A percentile compares a stretch with the other conserved stretches of the same genome.
These are phyloP conservation scores for Drosophila prostipennis DNA, from an alignment of 2,888 invertebrate genomes.

Conservation along the genomic window DNA sequence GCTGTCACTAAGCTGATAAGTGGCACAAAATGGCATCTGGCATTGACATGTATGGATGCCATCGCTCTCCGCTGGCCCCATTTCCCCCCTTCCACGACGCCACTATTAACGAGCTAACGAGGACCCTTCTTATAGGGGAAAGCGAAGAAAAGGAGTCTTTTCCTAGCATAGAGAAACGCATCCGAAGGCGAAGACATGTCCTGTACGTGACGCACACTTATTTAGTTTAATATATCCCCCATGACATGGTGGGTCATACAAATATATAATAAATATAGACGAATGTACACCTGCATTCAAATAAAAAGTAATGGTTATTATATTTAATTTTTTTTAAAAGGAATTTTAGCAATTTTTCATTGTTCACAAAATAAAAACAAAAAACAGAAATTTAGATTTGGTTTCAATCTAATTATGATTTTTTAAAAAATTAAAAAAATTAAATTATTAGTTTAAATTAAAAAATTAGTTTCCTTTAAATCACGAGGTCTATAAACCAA, in stretches of 20 bases:
- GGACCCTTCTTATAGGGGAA: conserved; percentile 8
- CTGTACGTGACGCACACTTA: conserved; percentile 57
- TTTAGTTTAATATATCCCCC: conserved; percentile 51
- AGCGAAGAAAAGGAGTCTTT: conserved; percentile 10
- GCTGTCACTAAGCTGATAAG: conserved; percentile 48
- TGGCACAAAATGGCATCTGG: conserved; percentile 50
- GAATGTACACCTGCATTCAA: not conserved
- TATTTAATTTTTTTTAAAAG: not conserved
- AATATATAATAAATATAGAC: not conserved
- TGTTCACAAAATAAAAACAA: no score
- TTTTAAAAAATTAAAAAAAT: no score
- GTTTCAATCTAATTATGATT: no score
- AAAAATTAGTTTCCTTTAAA: no score
- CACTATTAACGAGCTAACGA: conserved; percentile 39
- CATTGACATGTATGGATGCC: conserved; percentile 52
- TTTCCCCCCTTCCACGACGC: not conserved
- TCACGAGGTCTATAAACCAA: no score
- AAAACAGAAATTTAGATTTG: no score
- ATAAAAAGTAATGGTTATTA: not conserved
- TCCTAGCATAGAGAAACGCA: conserved; percentile 9
- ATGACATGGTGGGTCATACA: conserved; percentile 8
- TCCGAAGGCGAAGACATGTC: conserved; percentile 34
- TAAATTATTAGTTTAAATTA: no score
- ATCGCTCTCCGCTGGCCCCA: conserved; percentile 9
- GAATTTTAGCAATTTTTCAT: no score